Evolutionary conservation across 2,888 invertebrate species (phyloP), one percentile per base, ranked within the genome.

Genomic region (Gryllus longicercus): DNA sequence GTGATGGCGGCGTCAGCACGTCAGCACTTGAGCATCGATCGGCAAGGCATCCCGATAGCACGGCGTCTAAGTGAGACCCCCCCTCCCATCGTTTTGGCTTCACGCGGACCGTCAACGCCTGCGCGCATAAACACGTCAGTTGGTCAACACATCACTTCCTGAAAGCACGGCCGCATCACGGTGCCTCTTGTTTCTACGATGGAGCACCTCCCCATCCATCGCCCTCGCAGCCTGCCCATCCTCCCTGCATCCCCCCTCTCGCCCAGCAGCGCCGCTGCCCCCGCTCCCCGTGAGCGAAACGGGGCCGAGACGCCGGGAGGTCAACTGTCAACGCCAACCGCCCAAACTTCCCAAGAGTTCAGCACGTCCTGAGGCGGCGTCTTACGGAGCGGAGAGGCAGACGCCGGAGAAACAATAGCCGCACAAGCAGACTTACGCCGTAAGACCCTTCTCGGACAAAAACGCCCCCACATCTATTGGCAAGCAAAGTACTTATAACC

Each of bases 131-230:
- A 63, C 16, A 14, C 63, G 63, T 63, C 63, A 63, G 63, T 63
- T n/a, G 63, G 63, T 63, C 63, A 63, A 63, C 63, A 63, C 63
- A n/a, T 63, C 63, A 14, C 63, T 63, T n/a, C 63, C 63, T n/a
- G 63, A 18, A 63, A 63, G 63, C 63, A n/a, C 63, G 16, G 14
- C 63, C 38, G 38, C 38, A 38, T 38, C 38, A 38, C 38, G 38
- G 38, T 1, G 38, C 38, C 38, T 38, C 38, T 38, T 38, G 38
- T 38, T 38, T 38, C 38, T 38, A n/a, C 63, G 63, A 63, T 63
- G 63, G 11, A 63, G n/a, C 63, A 14, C 14, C 63, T n/a, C n/a
- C 63, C 63, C 63, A 63, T 14, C 14, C 63, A 63, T n/a, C n/a
- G 16, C 16, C 63, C 63, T 14, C 11, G 63, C 63, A 8, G 63